Evolutionary conservation across 2,888 invertebrate genomes (phyloP), one percentile per base, ranked within the genome.

Genomic region (Tortricodes alternella): DNA sequence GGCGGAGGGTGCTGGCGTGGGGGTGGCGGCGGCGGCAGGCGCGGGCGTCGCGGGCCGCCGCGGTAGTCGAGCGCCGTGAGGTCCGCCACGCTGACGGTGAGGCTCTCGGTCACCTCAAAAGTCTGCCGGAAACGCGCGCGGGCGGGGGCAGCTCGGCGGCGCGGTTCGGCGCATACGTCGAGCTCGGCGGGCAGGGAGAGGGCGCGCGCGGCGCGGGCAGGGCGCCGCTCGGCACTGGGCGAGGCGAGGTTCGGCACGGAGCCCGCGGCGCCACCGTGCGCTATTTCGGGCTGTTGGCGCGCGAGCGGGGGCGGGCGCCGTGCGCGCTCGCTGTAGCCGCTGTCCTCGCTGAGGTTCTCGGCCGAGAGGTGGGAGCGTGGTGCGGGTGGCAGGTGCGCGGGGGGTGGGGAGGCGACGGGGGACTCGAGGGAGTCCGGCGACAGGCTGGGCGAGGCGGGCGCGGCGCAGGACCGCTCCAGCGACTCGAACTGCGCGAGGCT

Each of bases 401-500:
- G 87, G 62, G 85, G 85, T 32, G 89, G 88, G 5, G 86, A 81
- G 3, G 80, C 74, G 9, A 85, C 83, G 7, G 88, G 87, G 2
- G 89, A 88, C 67, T 89, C 89, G 43, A 89, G 74, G 29, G 89
- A 89, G 76, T 92, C 91, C 1, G 92, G 92, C 2, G 89, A 89
- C 32, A 90, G 79, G 73, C 87, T 81, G 57, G 85, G 85, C 18
- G 87, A 88, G 43, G 74, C 80, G 49, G 85, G 85, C n/a, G 87
- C 87, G 23, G 88, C 87, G 69, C 89, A 90, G 41, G 89, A 89
- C 29, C 90, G 92, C 78, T 96, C 96, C 59, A 96, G 88, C 3
- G 95, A 95, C 85, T 96, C 96, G 82, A 97, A 97, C 83, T 96
- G 96, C 61, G 96, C 92, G 61, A 97, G 90, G 67, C 96, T 96